Conservation (phyloP, 1,140 invertebrate genomes). For the Lamellibrachia luymesi region DNA sequence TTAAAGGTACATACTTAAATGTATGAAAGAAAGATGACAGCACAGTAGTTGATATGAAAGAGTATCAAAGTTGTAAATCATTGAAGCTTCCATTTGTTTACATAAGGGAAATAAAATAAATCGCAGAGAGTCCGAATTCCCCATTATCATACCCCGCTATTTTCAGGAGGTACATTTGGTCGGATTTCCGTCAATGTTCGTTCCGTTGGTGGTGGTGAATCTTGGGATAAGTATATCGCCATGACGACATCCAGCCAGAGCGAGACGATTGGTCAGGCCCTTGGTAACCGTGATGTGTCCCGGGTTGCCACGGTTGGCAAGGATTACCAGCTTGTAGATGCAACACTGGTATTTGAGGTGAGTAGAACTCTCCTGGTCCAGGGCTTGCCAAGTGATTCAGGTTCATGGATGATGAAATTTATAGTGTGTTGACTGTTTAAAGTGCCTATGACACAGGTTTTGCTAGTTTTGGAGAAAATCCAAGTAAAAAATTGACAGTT, state of each 20-base stretch:
- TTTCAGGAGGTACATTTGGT: slow-evolving; percentile 47
- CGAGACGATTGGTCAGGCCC: slow-evolving; percentile 45
- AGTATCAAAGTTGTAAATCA: background rate
- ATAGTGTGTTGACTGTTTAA: too few species aligned
- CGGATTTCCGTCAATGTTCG: slow-evolving; percentile 42
- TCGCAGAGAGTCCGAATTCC: background rate
- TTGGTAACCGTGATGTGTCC: slow-evolving; percentile 38
- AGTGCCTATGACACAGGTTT: too few species aligned
- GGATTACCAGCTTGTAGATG: slow-evolving; percentile 46
- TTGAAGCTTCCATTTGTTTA: background rate
- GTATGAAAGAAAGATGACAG: too few species aligned
- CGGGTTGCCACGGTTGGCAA: slow-evolving; percentile 35
- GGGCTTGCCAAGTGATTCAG: too few species aligned
- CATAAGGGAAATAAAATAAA: background rate
- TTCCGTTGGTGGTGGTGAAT: slow-evolving; percentile 50
- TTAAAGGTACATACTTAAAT: too few species aligned
- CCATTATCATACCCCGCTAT: slow-evolving; percentile 12
- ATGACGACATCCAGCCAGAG: slow-evolving; percentile 27
- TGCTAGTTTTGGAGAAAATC: too few species aligned
- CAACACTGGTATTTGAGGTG: slow-evolving; percentile 38
- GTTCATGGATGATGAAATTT: too few species aligned
- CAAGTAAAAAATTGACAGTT: too few species aligned
- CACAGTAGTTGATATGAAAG: background rate
- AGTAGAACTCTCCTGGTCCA: background rate
- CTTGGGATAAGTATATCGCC: slow-evolving; percentile 34